These are phyloP conservation scores for Coecobrya sp. DNA, from an alignment of 2,888 invertebrate genomes.

Conservation along the genomic window DNA sequence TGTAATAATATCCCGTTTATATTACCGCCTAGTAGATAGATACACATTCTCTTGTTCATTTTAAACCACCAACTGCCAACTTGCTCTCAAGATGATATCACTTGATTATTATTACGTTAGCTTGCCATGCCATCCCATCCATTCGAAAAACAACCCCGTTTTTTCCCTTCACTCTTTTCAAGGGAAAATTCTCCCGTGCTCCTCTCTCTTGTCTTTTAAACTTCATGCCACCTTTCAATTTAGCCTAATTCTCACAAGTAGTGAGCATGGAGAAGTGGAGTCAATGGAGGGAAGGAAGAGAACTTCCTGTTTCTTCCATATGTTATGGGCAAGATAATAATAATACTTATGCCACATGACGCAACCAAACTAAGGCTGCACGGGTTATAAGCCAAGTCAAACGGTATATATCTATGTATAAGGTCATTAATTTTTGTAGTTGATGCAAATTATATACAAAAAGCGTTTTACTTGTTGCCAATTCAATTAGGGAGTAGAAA, in stretches of 20 bases:
- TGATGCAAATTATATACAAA: constrained; percentile 23
- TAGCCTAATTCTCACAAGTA: constrained; percentile 71
- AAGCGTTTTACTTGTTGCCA: constrained; percentile 37
- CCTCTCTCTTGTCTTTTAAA: constrained; percentile 61
- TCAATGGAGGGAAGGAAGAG: constrained; percentile 67
- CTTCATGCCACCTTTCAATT: constrained; percentile 59
- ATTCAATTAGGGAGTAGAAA: constrained; percentile 30
- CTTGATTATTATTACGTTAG: constrained; percentile 60
- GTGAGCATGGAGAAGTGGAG: constrained; percentile 63
- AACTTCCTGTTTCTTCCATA: constrained; percentile 75
- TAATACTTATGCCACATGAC: constrained; percentile 69
- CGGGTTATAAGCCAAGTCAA: constrained; percentile 19
- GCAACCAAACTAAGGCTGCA: constrained; percentile 26
- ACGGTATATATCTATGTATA: no score
- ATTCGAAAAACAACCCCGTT: constrained; percentile 29
- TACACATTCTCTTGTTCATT: background rate
- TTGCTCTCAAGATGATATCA: constrained; percentile 62
- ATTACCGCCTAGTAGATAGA: constrained; percentile 1
- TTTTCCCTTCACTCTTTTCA: background rate
- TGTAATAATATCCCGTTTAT: background rate
- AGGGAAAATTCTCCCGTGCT: constrained; percentile 21
- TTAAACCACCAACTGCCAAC: constrained; percentile 52
- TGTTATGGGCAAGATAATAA: constrained; percentile 34
- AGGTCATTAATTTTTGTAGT: constrained; percentile 61
- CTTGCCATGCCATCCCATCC: background rate